phyloP scores from a whole-genome alignment of 2,797 vertebrate genomes.

The Mormyrus hasselquistii region DNA sequence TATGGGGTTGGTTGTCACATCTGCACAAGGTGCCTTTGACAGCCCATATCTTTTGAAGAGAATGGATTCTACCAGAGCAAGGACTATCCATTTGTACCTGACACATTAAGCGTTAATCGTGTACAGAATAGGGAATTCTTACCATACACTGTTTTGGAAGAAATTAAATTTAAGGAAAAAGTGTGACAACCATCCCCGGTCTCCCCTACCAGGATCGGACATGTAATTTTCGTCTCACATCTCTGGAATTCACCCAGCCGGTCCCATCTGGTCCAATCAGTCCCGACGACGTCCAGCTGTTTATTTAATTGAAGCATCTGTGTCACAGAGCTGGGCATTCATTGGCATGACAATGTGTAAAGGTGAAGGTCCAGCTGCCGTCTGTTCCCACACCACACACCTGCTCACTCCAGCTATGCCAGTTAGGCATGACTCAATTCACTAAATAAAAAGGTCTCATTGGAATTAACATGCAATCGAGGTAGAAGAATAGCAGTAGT shows the following conservation, averaged over 20 bases:
- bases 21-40: too few species aligned
- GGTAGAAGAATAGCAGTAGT: not conserved
- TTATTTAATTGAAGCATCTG: not conserved
- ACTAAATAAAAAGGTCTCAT: not conserved
- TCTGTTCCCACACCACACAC: not conserved
- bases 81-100: too few species aligned
- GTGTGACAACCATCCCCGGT: too few species aligned
- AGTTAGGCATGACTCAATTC: not conserved
- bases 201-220: not conserved
- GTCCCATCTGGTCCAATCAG: not conserved
- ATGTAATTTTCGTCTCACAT: not conserved
- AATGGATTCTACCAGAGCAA: too few species aligned
- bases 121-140: too few species aligned
- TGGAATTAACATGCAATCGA: not conserved
- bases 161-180: too few species aligned
- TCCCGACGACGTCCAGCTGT: not conserved
- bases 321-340: not conserved
- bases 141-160: too few species aligned
- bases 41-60: too few species aligned
- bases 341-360: not conserved
- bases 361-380: not conserved
- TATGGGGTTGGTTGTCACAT: too few species aligned
- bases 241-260: not conserved
- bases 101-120: too few species aligned
- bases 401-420: not conserved